phyloP scores from a whole-genome alignment of 2,113 vertebrate species.

The Balaenoptera acutorostrata region DNA sequence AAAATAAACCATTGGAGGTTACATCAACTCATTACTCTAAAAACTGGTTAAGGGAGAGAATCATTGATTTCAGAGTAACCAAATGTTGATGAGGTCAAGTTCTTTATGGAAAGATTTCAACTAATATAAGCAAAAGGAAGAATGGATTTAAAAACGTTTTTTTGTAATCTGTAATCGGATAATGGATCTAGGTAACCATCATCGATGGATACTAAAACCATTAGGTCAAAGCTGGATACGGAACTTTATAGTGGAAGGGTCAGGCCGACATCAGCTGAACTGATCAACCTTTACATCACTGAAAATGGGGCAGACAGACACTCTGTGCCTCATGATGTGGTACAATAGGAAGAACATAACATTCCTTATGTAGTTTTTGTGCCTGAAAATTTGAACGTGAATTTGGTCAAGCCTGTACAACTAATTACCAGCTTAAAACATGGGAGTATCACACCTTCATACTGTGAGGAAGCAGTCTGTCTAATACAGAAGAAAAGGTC shows the following conservation, averaged over 20 bases:
- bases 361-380: background rate
- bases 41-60: background rate
- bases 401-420: background rate
- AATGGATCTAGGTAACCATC: background rate
- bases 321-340: background rate
- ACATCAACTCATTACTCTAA: background rate
- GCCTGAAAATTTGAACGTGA: background rate
- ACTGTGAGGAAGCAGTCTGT: background rate
- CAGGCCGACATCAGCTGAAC: background rate
- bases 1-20: background rate
- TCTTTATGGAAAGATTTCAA: background rate
- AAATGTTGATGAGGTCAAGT: background rate
- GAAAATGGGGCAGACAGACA: background rate
- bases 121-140: background rate
- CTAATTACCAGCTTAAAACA: background rate
- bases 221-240: background rate
- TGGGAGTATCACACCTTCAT: background rate
- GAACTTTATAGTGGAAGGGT: background rate
- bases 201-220: background rate
- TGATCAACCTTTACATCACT: background rate
- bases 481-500: background rate
- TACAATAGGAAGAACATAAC: background rate
- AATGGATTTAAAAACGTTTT: background rate
- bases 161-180: background rate
- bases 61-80: background rate